A percentile compares a stretch with the other conserved stretches of the same genome.
These are phyloP conservation scores for Irena cyanogastra DNA, from an alignment of 2,113 vertebrate genomes.

Conservation along the genomic window DNA sequence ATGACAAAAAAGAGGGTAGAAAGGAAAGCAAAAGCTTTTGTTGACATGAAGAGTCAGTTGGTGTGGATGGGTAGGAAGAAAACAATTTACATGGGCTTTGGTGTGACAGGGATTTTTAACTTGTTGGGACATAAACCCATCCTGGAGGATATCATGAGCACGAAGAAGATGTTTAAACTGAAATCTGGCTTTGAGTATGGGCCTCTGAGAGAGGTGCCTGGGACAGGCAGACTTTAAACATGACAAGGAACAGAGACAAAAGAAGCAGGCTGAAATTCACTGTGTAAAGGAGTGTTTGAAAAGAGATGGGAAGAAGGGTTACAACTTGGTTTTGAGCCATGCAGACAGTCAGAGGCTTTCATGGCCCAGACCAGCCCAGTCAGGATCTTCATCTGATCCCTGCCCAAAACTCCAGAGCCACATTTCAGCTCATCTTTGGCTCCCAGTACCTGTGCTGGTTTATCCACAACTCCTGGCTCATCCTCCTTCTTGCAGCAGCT, in stretches of 20 bases:
- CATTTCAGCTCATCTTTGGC: neutral
- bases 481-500: neutral
- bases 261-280: neutral
- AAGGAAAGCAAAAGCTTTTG: neutral
- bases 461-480: neutral
- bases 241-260: neutral
- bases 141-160: neutral
- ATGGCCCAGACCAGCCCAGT: accelerated
- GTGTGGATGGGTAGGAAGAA: neutral
- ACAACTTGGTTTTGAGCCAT: neutral
- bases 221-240: neutral
- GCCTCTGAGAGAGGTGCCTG: neutral
- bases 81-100: neutral
- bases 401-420: neutral
- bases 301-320: neutral
- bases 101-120: neutral
- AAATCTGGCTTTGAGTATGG: neutral
- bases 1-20: neutral
- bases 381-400: neutral
- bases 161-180: accelerated
- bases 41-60: neutral
- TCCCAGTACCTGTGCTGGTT: neutral
- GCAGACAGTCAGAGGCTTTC: neutral
- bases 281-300: neutral
- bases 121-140: neutral